These are phyloP conservation scores for Lagopus muta DNA, from an alignment of 2,113 vertebrate species.

Conservation along the genomic window DNA sequence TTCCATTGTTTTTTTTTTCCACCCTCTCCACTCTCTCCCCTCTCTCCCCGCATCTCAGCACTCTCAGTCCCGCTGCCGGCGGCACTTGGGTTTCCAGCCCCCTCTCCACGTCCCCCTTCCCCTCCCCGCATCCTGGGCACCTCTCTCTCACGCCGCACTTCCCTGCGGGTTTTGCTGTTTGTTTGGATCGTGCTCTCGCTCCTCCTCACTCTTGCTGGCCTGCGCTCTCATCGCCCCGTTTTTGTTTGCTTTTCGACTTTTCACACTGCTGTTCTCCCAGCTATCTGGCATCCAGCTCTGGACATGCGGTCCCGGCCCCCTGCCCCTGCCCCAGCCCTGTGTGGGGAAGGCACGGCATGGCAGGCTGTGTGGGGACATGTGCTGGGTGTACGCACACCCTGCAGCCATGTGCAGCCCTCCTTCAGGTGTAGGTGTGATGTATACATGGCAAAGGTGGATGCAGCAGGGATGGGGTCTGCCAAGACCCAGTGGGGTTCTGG, in stretches of 20 bases:
- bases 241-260: slow-evolving; percentile 55
- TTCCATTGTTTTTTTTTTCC: slow-evolving; percentile 70
- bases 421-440: background rate
- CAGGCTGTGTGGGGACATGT: too few relatives aligned
- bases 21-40: slow-evolving; percentile 12
- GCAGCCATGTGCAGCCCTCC: background rate
- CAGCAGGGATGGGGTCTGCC: background rate
- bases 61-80: slow-evolving; percentile 5
- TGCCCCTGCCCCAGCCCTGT: background rate
- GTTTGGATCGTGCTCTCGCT: background rate
- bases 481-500: background rate
- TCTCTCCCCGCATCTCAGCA: slow-evolving; percentile 3
- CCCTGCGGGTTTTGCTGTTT: slow-evolving; percentile 4
- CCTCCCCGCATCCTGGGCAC: slow-evolving; percentile 20
- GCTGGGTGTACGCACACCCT: background rate
- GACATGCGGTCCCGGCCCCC: slow-evolving; percentile 42
- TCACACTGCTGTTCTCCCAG: slow-evolving; percentile 53
- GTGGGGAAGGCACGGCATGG: background rate
- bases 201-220: slow-evolving; percentile 54
- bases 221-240: slow-evolving; percentile 4
- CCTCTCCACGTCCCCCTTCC: background rate
- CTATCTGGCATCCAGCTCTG: slow-evolving; percentile 2
- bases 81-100: slow-evolving; percentile 46
- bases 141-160: slow-evolving; percentile 31
- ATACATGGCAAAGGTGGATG: background rate